Evolutionary conservation across 2,113 vertebrate species (phyloP).

Genomic region (Agelaius tricolor): DNA sequence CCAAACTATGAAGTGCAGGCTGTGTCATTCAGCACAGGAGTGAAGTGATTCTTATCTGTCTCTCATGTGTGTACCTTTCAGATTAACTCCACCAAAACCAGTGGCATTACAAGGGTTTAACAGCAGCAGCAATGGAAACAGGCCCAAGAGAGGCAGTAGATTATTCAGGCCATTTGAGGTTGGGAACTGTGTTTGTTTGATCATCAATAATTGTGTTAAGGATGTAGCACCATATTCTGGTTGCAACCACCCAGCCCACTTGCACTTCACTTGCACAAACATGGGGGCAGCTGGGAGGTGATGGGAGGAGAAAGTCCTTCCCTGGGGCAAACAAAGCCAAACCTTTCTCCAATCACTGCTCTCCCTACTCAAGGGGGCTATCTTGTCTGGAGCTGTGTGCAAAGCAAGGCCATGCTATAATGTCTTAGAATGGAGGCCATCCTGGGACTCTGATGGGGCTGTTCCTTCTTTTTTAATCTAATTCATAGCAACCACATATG

Average conservation of each 20-base stretch:
- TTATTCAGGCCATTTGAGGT: neutral
- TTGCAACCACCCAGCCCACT: neutral
- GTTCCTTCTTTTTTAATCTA: neutral
- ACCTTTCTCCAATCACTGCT: neutral
- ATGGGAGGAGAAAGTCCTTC: neutral
- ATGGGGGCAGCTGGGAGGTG: neutral
- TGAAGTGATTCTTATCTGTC: neutral
- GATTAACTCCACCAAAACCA: neutral
- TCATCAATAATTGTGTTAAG: neutral
- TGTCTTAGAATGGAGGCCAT: neutral
- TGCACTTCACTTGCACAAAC: neutral
- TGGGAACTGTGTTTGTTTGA: neutral
- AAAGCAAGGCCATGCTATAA: neutral
- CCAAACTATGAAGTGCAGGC: neutral
- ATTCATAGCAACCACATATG: neutral
- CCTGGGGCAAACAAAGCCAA: neutral
- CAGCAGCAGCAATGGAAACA: neutral
- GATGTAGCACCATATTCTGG: neutral
- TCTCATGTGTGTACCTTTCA: neutral
- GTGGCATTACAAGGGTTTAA: neutral
- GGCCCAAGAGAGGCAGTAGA: neutral
- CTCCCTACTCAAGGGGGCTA: fast-evolving
- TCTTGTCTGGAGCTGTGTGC: neutral
- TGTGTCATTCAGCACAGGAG: neutral
- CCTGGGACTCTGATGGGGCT: neutral